These are phyloP conservation scores for Nomada hirtipes DNA, from an alignment of 2,888 invertebrate genomes.

Conservation along the genomic window DNA sequence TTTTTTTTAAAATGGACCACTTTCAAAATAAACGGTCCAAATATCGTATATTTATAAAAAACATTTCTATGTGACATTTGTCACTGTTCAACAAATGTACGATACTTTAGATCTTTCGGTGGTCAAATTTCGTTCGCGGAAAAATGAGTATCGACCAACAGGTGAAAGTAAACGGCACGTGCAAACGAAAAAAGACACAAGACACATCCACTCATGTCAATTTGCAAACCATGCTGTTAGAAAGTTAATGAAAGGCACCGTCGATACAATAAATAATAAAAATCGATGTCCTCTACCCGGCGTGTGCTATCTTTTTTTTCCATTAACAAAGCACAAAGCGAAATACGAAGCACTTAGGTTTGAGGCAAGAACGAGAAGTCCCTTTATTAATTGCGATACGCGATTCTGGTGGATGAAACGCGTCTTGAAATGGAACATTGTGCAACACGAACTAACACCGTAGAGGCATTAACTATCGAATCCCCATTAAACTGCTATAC, in stretches of 20 bases:
- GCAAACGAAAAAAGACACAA: not conserved
- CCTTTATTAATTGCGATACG: too few relatives aligned
- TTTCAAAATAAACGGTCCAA: too few relatives aligned
- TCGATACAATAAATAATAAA: conserved; percentile 1
- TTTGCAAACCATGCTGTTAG: not conserved
- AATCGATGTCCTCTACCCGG: not conserved
- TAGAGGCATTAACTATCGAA: conserved; percentile 64
- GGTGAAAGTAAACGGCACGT: conserved; percentile 13
- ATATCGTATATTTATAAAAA: too few relatives aligned
- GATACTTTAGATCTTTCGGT: too few relatives aligned
- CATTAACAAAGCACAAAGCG: too few relatives aligned
- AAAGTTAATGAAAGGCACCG: conserved; percentile 1
- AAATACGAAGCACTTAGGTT: too few relatives aligned
- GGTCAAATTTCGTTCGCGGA: too few relatives aligned
- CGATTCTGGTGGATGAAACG: not conserved
- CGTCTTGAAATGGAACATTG: conserved; percentile 61
- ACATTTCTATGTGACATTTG: too few relatives aligned
- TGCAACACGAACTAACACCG: conserved; percentile 61
- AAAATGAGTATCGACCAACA: not conserved
- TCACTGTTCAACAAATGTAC: too few relatives aligned
- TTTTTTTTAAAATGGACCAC: too few relatives aligned
- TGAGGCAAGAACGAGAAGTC: too few relatives aligned
- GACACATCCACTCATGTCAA: not conserved
- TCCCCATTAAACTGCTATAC: conserved; percentile 54
- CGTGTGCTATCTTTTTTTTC: not conserved